phyloP scores from a whole-genome alignment of 2,113 vertebrate genomes.

The Arenaria interpres region DNA sequence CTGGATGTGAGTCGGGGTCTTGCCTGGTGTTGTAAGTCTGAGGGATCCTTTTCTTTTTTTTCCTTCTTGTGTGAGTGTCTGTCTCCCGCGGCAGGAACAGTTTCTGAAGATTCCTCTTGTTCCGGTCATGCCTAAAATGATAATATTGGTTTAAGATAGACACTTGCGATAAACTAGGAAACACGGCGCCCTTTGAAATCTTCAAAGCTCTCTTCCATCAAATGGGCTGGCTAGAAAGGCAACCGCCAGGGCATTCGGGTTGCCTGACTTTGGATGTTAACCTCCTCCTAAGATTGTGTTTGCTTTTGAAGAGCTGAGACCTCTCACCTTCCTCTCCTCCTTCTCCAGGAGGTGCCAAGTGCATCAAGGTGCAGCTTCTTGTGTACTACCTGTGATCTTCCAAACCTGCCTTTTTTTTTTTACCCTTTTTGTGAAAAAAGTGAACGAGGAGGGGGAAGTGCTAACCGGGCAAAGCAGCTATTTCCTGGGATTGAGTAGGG shows the following conservation, averaged over 20 bases:
- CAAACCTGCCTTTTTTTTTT: background rate
- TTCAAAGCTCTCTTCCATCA: conserved; percentile 39
- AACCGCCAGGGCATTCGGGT: background rate
- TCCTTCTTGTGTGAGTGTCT: background rate
- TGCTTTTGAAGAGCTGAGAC: background rate
- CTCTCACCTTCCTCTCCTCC: background rate
- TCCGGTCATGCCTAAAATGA: conserved; percentile 52
- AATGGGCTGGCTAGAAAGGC: background rate
- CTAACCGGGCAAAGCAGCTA: background rate
- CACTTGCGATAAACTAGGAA: conserved; percentile 45
- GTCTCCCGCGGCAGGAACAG: background rate
- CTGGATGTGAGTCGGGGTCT: background rate
- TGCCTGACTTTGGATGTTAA: rapidly evolving
- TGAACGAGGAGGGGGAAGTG: background rate
- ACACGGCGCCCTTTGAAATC: conserved; percentile 3
- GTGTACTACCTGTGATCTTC: background rate
- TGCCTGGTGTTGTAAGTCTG: background rate
- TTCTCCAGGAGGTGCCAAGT: background rate
- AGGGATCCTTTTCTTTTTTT: background rate
- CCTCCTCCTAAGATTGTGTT: background rate
- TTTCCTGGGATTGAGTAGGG: background rate
- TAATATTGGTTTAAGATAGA: conserved; percentile 61
- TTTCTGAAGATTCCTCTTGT: conserved; percentile 5
- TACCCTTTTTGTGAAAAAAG: background rate
- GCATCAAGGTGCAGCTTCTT: background rate